Percentiles rank a stretch among this genome's conserved stretches.
Conservation (phyloP, 2,797 vertebrate species). For the Lycodopsis pacificus region DNA sequence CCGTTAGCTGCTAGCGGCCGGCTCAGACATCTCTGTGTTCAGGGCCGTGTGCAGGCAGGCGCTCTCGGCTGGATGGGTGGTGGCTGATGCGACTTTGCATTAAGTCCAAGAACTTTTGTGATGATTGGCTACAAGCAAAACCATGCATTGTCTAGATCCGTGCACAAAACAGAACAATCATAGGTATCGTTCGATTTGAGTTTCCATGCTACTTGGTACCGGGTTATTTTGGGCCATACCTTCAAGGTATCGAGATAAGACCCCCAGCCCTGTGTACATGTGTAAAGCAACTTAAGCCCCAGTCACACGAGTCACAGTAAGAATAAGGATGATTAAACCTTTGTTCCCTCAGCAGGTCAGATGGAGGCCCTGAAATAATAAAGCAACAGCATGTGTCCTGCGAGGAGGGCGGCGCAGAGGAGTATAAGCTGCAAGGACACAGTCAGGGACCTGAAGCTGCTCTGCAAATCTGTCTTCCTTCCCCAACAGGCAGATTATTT, state of each 20-base stretch:
- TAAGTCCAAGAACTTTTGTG: neutral
- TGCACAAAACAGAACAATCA: too few relatives aligned
- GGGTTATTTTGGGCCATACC: neutral
- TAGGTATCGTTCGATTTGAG: too few relatives aligned
- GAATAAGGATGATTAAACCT: conserved; percentile 40
- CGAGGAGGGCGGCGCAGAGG: conserved; percentile 25
- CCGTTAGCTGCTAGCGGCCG: neutral
- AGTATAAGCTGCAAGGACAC: conserved; percentile 56
- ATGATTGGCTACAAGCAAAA: neutral
- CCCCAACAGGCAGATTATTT: conserved; percentile 65
- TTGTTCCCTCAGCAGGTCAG: conserved; percentile 44
- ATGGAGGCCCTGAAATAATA: conserved; percentile 45
- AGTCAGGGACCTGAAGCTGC: conserved; percentile 45
- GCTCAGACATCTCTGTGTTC: too few relatives aligned
- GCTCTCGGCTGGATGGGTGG: too few relatives aligned
- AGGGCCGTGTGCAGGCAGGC: too few relatives aligned
- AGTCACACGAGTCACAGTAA: neutral
- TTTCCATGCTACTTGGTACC: neutral
- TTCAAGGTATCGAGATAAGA: neutral
- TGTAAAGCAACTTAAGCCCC: conserved; percentile 1
- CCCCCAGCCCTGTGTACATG: neutral
- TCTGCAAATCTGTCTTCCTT: conserved; percentile 62
- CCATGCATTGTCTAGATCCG: neutral
- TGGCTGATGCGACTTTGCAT: too few relatives aligned
- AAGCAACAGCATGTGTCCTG: conserved; percentile 43